A percentile compares a stretch with the other conserved stretches of the same genome.
These are phyloP conservation scores for Nautilus pompilius DNA, from an alignment of 1,140 invertebrate species.

Conservation along the genomic window DNA sequence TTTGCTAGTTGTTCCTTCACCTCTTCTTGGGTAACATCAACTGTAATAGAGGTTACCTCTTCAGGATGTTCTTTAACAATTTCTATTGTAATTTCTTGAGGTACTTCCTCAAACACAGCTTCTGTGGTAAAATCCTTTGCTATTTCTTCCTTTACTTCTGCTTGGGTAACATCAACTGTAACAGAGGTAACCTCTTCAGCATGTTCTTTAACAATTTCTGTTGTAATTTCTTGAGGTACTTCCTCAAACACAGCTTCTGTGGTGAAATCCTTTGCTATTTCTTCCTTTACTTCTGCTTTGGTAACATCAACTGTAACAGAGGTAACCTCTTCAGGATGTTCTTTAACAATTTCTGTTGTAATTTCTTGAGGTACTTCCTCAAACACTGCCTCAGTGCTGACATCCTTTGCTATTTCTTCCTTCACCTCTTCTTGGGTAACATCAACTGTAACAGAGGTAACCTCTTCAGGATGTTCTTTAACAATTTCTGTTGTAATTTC, in stretches of 20 bases:
- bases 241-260: neutral
- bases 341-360: conserved; percentile 11
- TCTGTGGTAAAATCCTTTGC: conserved; percentile 2
- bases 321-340: conserved; percentile 17
- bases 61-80: neutral
- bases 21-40: too few species aligned
- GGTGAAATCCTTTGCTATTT: conserved; percentile 7
- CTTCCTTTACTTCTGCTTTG: conserved; percentile 10
- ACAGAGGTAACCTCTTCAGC: neutral
- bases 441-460: too few species aligned
- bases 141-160: neutral
- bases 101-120: conserved; percentile 4
- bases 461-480: too few species aligned
- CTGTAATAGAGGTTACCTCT: too few species aligned
- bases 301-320: neutral
- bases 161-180: neutral
- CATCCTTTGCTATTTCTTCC: conserved; percentile 9
- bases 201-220: neutral
- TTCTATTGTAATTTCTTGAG: neutral
- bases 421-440: conserved; percentile 17
- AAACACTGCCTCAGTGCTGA: conserved; percentile 5
- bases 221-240: neutral
- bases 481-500: too few species aligned
- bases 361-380: conserved; percentile 9
- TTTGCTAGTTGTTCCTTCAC: too few species aligned